Evolutionary conservation across 2,113 vertebrate species (phyloP).

Genomic region (Tautogolabrus adspersus): DNA sequence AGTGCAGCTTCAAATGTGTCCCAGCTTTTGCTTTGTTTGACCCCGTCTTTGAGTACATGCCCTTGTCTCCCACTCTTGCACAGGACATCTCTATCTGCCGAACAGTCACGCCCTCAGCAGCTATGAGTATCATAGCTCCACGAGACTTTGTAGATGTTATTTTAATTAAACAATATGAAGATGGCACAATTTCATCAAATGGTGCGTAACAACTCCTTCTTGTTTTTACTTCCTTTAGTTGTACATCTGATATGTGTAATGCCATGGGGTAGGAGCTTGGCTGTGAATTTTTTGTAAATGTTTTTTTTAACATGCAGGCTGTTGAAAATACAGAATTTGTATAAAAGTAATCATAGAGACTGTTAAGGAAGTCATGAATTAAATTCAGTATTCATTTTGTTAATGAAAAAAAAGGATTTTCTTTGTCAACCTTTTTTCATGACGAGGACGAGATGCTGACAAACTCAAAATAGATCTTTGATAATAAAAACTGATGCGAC

Average conservation of each 20-base stretch:
- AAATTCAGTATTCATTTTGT: too few relatives aligned
- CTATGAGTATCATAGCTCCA: constrained; percentile 95
- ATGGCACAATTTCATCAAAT: constrained; percentile 90
- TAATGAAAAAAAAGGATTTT: too few relatives aligned
- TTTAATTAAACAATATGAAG: constrained; percentile 87
- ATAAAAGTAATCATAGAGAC: too few relatives aligned
- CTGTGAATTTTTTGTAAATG: neutral
- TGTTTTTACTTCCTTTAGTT: neutral
- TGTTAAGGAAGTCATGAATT: too few relatives aligned
- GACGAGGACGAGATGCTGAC: too few relatives aligned
- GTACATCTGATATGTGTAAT: neutral
- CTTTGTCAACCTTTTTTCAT: too few relatives aligned
- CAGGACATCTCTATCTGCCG: constrained; percentile 88
- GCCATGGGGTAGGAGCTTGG: neutral
- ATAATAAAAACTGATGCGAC: too few relatives aligned
- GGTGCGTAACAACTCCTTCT: constrained; percentile 81
- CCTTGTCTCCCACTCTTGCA: constrained; percentile 43
- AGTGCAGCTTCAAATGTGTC: constrained; percentile 33
- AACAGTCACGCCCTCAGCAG: constrained; percentile 91
- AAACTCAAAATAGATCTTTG: too few relatives aligned
- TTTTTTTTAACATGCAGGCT: too few relatives aligned
- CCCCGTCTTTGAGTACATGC: constrained; percentile 3
- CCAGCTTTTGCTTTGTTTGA: constrained; percentile 14
- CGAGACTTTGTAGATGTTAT: constrained; percentile 95
- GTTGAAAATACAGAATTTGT: too few relatives aligned